Evolutionary conservation across 2,888 invertebrate species (phyloP), one percentile per base, ranked within the genome.

Genomic region (Limulus polyphemus): DNA sequence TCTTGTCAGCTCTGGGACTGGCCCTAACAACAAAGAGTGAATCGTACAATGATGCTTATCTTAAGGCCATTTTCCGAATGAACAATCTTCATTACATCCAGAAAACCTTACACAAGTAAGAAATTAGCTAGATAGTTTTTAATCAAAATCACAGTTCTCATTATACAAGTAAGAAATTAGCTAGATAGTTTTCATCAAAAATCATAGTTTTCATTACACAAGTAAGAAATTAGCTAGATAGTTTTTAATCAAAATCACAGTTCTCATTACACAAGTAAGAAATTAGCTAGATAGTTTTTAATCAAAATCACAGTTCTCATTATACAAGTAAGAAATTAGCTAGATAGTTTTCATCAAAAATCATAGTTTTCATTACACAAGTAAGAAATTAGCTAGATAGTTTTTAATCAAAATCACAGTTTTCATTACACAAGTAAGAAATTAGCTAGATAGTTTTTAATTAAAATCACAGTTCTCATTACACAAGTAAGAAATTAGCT

Each of bases 81-180:
- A 98, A 98, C 77, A 98, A 98, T 76, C 91, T 90, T 69, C 87
- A 94, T 75, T 94, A 97, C 74, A 86, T 97, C 65, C 79, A 94
- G n/a, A 93, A 91, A 79, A 89, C 93, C 11, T 79, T 97, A 46
- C 88, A 90, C 71, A 83, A 90, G 70, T 90, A 66, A 17, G 32
- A 32, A 32, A 32, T 32, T 32, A 32, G 32, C 32, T 32, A 32
- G 5, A n/a, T n/a, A n/a, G n/a, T n/a, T n/a, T n/a, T n/a, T n/a
- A n/a, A n/a, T n/a, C 32, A 32, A 32, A 32, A 32, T 32, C 3
- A 3, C 32, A 32, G 32, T 32, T 32, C n/a, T n/a, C n/a, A n/a
- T 79, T 97, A 46, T 88, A 90, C 71, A 83, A 90, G 70, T 90
- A 66, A 17, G 32, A 32, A 32, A 32, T 32, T 32, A 32, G 32